These are phyloP conservation scores for Tetropium fuscum DNA, from an alignment of 2,888 invertebrate genomes.

Conservation along the genomic window DNA sequence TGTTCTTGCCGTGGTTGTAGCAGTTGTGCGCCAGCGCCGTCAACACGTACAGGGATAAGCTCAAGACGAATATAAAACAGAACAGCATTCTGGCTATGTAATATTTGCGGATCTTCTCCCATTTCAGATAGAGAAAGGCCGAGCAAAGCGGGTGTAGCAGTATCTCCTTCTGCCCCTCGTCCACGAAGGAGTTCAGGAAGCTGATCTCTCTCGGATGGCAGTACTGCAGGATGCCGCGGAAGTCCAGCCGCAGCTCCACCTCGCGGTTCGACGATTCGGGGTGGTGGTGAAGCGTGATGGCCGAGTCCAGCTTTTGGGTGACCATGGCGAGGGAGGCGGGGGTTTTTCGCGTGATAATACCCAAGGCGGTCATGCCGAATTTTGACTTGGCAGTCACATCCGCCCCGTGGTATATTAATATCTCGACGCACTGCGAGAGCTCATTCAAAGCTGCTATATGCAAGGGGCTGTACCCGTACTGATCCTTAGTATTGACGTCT, in stretches of 20 bases:
- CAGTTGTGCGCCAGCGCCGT: slow-evolving; percentile 88
- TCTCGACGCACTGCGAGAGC: slow-evolving; percentile 85
- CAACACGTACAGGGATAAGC: slow-evolving; percentile 84
- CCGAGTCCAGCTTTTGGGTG: slow-evolving; percentile 83
- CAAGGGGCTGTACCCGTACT: slow-evolving; percentile 87
- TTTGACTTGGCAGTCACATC: slow-evolving; percentile 91
- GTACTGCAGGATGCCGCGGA: slow-evolving; percentile 84
- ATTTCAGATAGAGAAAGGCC: slow-evolving; percentile 88
- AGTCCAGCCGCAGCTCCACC: slow-evolving; percentile 85
- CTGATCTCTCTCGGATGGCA: slow-evolving; percentile 88
- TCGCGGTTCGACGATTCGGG: slow-evolving; percentile 83
- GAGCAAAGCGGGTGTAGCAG: slow-evolving; percentile 88
- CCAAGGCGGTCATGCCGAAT: slow-evolving; percentile 87
- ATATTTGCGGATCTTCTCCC: slow-evolving; percentile 91
- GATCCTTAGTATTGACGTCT: slow-evolving; percentile 86
- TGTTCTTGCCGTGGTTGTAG: slow-evolving; percentile 83
- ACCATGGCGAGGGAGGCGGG: slow-evolving; percentile 88
- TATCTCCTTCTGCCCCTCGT: slow-evolving; percentile 90
- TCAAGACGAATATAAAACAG: slow-evolving; percentile 83
- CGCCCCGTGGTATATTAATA: slow-evolving; percentile 85
- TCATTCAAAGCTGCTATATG: slow-evolving; percentile 90
- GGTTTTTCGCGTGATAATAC: slow-evolving; percentile 87
- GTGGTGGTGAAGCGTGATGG: slow-evolving; percentile 82
- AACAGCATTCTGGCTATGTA: slow-evolving; percentile 84
- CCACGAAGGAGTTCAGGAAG: slow-evolving; percentile 87